Conservation (phyloP, 2,888 invertebrate genomes). For the Yponomeuta evonymella region DNA sequence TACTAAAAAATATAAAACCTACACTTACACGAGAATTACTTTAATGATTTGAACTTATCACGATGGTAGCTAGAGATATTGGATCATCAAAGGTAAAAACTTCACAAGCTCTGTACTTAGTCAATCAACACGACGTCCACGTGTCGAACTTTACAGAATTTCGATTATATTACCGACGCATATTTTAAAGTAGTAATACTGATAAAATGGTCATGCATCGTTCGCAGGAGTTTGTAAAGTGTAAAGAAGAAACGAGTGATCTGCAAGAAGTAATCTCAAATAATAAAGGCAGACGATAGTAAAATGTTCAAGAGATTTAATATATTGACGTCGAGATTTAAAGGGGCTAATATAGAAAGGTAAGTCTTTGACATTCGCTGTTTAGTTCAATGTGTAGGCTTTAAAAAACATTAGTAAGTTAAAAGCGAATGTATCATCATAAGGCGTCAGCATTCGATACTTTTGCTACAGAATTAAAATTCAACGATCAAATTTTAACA, state of each 20-base stretch:
- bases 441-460: not conserved
- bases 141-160: not conserved
- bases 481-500: not conserved
- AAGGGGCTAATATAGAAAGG: not conserved
- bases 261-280: not conserved
- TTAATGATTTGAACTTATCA: not conserved
- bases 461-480: not conserved
- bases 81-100: not conserved
- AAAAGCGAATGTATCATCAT: not conserved
- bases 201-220: not conserved
- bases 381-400: not conserved
- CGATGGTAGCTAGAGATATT: not conserved
- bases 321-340: not conserved
- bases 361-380: not conserved
- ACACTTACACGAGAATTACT: conserved; percentile 13
- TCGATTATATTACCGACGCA: not conserved
- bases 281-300: not conserved
- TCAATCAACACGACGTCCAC: not conserved
- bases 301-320: not conserved
- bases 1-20: conserved; percentile 16
- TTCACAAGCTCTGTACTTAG: not conserved
- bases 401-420: not conserved
- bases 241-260: not conserved
- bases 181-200: not conserved
- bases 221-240: not conserved